These are phyloP conservation scores for Drosophila kanapiae DNA, from an alignment of 1,140 invertebrate genomes.

Conservation along the genomic window DNA sequence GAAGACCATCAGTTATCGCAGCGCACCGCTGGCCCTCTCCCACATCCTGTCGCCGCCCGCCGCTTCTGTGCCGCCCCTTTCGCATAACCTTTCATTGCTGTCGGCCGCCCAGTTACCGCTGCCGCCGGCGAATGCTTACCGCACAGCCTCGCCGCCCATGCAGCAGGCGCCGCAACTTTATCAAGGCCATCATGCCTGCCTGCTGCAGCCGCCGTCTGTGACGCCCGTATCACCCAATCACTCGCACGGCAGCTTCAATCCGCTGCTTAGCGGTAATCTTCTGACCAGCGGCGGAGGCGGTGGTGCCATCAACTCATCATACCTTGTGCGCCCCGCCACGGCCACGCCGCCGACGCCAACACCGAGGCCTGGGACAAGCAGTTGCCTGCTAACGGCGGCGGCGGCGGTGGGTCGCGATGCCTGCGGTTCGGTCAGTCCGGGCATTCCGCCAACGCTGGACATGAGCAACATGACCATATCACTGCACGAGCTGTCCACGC, in stretches of 20 bases:
- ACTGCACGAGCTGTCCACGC: slow-evolving; percentile 89
- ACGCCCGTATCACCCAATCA: slow-evolving; percentile 84
- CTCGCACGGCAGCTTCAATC: slow-evolving; percentile 84
- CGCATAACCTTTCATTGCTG: slow-evolving; percentile 52
- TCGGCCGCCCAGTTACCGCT: slow-evolving; percentile 35
- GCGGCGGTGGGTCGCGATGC: slow-evolving; percentile 85
- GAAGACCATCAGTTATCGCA: slow-evolving; percentile 87
- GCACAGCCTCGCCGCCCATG: slow-evolving; percentile 18
- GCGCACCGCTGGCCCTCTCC: slow-evolving; percentile 73
- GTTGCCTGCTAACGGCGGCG: slow-evolving; percentile 16
- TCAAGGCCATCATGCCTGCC: slow-evolving; percentile 40
- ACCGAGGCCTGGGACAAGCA: slow-evolving; percentile 70
- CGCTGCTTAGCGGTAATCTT: slow-evolving; percentile 56
- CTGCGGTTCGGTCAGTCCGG: slow-evolving; percentile 88
- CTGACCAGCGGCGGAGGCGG: slow-evolving; percentile 25
- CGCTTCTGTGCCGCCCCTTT: not conserved
- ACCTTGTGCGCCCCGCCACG: slow-evolving; percentile 85
- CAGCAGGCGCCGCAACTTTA: slow-evolving; percentile 65
- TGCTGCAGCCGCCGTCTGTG: slow-evolving; percentile 68
- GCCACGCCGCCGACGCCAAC: slow-evolving; percentile 86
- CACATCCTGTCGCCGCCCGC: slow-evolving; percentile 3
- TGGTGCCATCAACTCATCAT: slow-evolving; percentile 70
- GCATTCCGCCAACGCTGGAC: slow-evolving; percentile 88
- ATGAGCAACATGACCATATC: slow-evolving; percentile 89
- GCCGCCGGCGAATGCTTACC: slow-evolving; percentile 39